Base-by-base conservation (phyloP, 2,797 vertebrate species). In the Acestrorhynchus altus region DNA sequence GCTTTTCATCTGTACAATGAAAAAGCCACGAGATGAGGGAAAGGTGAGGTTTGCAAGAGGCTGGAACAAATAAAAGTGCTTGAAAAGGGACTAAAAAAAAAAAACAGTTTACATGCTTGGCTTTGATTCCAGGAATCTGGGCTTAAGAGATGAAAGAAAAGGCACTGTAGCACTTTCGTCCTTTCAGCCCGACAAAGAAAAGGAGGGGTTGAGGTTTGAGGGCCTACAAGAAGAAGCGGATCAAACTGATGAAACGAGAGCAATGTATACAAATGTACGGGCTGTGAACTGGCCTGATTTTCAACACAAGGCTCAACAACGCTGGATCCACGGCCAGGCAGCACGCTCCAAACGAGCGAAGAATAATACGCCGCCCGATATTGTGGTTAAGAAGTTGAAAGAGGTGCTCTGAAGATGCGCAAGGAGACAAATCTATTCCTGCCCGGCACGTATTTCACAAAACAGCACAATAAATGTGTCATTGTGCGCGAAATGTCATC, bases 401-500 rank as follows among this genome's bases (percentile, higher is more conserved):
- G 40, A 59, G 49, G 20, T 31, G 4, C 20, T 5, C 13, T 16
- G 15, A 18, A 39, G 40, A 47, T 39, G 16, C 20, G 46, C 47
- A 35, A 57, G 18, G 31, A 47, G 51, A 20, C 26, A 70, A 64
- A 57, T 51, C 64, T 22, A 51, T 2, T 13, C 73, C 60, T 66
- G 68, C 57, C 54, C 47, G 20, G 60, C 39, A 60, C 31, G 26
- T 64, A 40, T 52, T 65, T 57, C 18, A 35, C 60, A 42, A 74
- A 79, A 70, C 42, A 44, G 69, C 39, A 71, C 24, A 77, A 78
- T 65, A 18, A 83, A 73, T 46, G 51, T 51, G 75, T 46, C 66
- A 47, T 42, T 49, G 52, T 54, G 44, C 40, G 77, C 54, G 59
- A 79, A 80, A 71, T 65, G 57, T 72, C 77, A 77, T 79, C 49